Conservation (phyloP, 2,797 vertebrate genomes). For the Rallus crepitans region DNA sequence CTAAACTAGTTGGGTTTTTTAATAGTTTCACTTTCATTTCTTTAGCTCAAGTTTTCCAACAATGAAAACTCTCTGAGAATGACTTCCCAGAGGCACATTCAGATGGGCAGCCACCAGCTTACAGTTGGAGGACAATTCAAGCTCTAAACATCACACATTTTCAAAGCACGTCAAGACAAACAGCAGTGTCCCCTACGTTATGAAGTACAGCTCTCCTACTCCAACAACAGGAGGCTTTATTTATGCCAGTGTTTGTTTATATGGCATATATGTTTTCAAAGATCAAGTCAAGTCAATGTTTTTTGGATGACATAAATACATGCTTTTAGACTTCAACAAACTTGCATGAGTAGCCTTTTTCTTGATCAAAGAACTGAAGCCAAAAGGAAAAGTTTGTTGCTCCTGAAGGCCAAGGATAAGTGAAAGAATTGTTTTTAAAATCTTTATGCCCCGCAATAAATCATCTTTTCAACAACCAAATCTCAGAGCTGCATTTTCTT, state of each 20-base stretch:
- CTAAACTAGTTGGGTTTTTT: not conserved
- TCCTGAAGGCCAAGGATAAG: conserved; percentile 66
- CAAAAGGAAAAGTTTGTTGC: conserved; percentile 58
- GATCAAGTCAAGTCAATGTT: conserved; percentile 26
- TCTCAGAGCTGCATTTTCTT: conserved; percentile 70
- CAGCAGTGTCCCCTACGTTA: not conserved
- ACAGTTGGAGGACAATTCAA: not conserved
- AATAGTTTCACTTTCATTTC: not conserved
- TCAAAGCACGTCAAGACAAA: not conserved
- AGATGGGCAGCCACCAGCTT: not conserved
- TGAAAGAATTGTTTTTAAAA: conserved; percentile 71
- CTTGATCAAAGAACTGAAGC: conserved; percentile 46
- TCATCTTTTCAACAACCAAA: conserved; percentile 76
- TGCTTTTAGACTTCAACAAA: conserved; percentile 44
- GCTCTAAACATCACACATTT: not conserved
- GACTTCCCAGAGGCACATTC: not conserved
- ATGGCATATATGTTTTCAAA: not conserved
- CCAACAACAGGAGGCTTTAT: not conserved
- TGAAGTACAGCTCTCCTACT: not conserved
- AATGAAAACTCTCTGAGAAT: not conserved
- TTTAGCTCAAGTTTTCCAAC: not conserved
- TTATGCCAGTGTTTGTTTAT: conserved; percentile 38
- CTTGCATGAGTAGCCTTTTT: conserved; percentile 38
- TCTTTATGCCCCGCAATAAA: conserved; percentile 69
- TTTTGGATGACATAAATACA: conserved; percentile 31